These are phyloP conservation scores for Spodoptera exigua DNA, from an alignment of 2,888 invertebrate species.

Conservation along the genomic window DNA sequence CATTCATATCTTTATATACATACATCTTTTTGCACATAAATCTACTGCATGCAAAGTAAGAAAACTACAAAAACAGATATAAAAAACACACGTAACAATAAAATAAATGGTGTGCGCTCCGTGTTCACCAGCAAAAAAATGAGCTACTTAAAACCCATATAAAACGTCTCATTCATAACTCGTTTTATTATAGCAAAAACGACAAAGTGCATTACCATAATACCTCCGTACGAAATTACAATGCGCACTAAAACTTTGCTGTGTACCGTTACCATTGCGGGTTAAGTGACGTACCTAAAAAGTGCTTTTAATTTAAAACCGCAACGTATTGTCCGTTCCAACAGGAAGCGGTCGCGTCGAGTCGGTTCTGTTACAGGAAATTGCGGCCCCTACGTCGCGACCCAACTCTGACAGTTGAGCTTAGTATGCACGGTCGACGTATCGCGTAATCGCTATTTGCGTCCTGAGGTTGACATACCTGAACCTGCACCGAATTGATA, in stretches of 20 bases:
- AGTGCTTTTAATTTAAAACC: constrained; percentile 69
- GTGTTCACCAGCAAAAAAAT: constrained; percentile 19
- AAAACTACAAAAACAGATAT: constrained; percentile 5
- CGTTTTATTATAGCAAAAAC: constrained; percentile 46
- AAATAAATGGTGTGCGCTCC: constrained; percentile 33
- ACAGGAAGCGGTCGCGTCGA: constrained; percentile 64
- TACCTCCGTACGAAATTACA: constrained; percentile 37
- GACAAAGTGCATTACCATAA: constrained; percentile 52
- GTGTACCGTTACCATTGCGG: constrained; percentile 45
- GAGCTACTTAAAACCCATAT: constrained; percentile 36
- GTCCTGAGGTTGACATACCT: constrained; percentile 56
- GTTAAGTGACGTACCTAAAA: constrained; percentile 55
- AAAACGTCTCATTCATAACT: constrained; percentile 50
- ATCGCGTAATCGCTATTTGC: constrained; percentile 54
- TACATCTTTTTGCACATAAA: neutral
- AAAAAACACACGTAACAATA: constrained; percentile 8
- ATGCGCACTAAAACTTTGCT: constrained; percentile 38
- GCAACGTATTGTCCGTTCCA: constrained; percentile 66
- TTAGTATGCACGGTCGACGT: constrained; percentile 52
- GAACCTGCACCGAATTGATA: constrained; percentile 57
- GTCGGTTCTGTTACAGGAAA: constrained; percentile 72
- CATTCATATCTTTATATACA: too few relatives aligned
- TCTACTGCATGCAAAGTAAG: neutral
- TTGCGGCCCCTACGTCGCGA: constrained; percentile 66
- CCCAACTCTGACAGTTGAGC: constrained; percentile 52